phyloP scores from a whole-genome alignment of 2,797 vertebrate genomes.

The Rhincodon typus region DNA sequence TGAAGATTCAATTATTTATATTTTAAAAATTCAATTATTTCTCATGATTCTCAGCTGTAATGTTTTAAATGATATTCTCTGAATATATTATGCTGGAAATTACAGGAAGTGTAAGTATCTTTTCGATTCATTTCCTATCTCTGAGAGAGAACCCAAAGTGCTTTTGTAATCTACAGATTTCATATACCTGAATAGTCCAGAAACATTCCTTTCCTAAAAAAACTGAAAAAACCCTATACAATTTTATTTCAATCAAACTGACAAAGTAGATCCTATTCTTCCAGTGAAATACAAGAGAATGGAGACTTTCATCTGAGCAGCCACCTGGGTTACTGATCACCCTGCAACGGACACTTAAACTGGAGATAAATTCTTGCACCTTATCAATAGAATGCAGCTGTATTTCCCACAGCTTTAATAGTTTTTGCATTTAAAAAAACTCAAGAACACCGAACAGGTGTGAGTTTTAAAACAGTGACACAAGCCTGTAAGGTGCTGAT shows the following conservation, averaged over 20 bases:
- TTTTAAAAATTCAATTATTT: not conserved
- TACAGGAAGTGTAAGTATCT: not conserved
- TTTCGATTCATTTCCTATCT: not conserved
- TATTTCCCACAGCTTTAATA: not conserved
- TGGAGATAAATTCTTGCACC: not conserved
- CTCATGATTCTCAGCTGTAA: not conserved
- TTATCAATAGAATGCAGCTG: not conserved
- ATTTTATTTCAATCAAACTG: constrained; percentile 6
- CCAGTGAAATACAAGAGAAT: not conserved
- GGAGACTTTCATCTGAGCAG: not conserved
- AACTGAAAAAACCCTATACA: not conserved
- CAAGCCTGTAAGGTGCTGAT: not conserved
- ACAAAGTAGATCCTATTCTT: not conserved
- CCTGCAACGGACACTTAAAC: not conserved
- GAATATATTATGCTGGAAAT: not conserved
- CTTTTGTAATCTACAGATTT: not conserved
- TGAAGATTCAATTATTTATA: not conserved
- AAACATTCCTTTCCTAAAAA: not conserved
- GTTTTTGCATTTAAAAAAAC: constrained; percentile 1
- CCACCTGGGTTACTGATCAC: constrained; percentile 18
- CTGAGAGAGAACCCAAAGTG: not conserved
- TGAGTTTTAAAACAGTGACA: not conserved
- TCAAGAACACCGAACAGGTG: constrained; percentile 6
- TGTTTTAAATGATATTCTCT: not conserved
- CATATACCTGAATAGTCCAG: not conserved